Evolutionary conservation across 1,140 invertebrate species (phyloP), one percentile per base, ranked within the genome.

Genomic region (Drosophila watanabei): DNA sequence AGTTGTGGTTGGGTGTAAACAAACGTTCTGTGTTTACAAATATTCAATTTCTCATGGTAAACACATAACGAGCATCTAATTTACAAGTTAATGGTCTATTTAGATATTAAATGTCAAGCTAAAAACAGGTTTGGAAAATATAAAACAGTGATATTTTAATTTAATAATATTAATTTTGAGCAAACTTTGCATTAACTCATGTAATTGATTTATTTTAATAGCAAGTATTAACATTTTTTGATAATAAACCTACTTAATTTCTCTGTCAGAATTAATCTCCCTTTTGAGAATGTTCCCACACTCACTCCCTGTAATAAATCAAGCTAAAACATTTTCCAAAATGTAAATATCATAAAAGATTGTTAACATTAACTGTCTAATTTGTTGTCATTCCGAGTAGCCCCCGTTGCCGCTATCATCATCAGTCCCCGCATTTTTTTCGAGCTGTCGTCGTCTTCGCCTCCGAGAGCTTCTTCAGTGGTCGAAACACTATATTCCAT

Each of bases 311-410:
- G 41, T 41, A 51, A 78, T 79, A 79, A 70, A 86, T 86, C 69
- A 79, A 69, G 64, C 76, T 62, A 56, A 84, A 84, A 69, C 70
- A 84, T 81, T 84, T 88, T 81, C 76, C 73, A 70, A 89, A 87
- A 89, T 81, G 85, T 89, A 89, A 89, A 89, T 90, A 89, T 89
- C 86, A 90, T 85, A 81, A 90, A 84, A 89, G 85, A 89, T 76
- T 89, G 85, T 89, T 89, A 89, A 79, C 85, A 89, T 82, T 90
- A 90, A 90, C 81, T 89, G 85, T 89, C 85, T 89, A 89, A 89
- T 89, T 89, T 89, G 85, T 89, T 89, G 85, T 89, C 85, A 89
- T 89, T 88, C 82, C 71, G 37, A 63, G 32, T 68, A 63, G 66
- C 51, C 70, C 61, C 33, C 62, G 62, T 72, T 63, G 66, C 46